These are phyloP conservation scores for Coelopa frigida DNA, from an alignment of 1,140 invertebrate genomes.

Conservation along the genomic window DNA sequence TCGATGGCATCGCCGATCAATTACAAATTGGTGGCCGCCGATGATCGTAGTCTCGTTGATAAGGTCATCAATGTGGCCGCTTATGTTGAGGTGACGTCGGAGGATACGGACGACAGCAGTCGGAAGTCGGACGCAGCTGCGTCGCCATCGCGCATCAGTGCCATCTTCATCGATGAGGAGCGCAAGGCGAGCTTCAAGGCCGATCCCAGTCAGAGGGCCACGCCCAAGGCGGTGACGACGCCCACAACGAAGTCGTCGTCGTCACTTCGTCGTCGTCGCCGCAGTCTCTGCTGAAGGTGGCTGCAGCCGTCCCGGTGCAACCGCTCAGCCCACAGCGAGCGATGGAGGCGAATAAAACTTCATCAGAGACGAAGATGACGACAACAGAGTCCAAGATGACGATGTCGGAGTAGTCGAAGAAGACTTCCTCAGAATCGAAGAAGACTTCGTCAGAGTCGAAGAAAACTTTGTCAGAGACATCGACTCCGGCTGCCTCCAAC, in stretches of 20 bases:
- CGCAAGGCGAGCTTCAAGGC: slow-evolving; percentile 44
- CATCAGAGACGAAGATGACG: too few species aligned
- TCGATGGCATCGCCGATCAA: slow-evolving; percentile 17
- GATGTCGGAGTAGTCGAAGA: too few species aligned
- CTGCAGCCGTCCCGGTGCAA: slow-evolving; percentile 11
- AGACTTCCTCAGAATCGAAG: too few species aligned
- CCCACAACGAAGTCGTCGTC: background rate
- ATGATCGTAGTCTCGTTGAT: slow-evolving; percentile 26
- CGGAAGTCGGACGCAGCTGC: slow-evolving; percentile 26
- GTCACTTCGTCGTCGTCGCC: too few species aligned
- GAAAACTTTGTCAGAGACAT: too few species aligned
- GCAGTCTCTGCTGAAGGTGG: slow-evolving; percentile 3
- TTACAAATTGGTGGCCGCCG: slow-evolving; percentile 29
- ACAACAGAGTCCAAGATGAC: slow-evolving; percentile 10
- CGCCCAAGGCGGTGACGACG: background rate
- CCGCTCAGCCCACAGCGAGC: slow-evolving; percentile 12
- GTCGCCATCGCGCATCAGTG: slow-evolving; percentile 42
- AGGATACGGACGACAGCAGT: slow-evolving; percentile 38
- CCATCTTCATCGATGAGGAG: slow-evolving; percentile 44
- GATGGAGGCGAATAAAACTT: slow-evolving; percentile 15
- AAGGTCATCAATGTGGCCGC: slow-evolving; percentile 43
- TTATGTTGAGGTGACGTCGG: slow-evolving; percentile 43
- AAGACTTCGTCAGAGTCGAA: too few species aligned
- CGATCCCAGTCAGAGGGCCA: slow-evolving; percentile 25
- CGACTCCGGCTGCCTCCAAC: slow-evolving; percentile 7